Evolutionary conservation across 1,140 invertebrate species (phyloP).

Genomic region (Homarus americanus): DNA sequence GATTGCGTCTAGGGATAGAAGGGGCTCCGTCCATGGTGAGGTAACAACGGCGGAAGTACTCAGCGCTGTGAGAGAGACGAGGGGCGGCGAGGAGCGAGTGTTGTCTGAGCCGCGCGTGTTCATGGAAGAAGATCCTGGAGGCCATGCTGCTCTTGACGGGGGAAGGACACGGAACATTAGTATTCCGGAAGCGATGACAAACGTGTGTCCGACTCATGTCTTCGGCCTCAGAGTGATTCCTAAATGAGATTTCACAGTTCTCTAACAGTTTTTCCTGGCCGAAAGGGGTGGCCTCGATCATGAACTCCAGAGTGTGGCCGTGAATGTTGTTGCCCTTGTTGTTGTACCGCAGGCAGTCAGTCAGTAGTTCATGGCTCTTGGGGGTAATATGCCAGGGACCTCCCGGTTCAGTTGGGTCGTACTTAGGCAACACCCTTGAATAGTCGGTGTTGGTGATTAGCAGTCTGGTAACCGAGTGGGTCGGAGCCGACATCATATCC

Average conservation of each 20-base stretch:
- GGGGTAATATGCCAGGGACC: constrained; percentile 15
- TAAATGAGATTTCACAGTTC: constrained; percentile 36
- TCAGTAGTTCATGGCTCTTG: neutral
- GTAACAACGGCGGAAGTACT: neutral
- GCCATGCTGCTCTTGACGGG: neutral
- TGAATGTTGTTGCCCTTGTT: constrained; percentile 24
- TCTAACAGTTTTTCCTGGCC: constrained; percentile 18
- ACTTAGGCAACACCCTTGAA: neutral
- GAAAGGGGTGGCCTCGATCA: constrained; percentile 35
- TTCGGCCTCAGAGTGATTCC: constrained; percentile 29
- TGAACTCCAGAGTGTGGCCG: constrained; percentile 42
- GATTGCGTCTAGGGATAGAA: neutral
- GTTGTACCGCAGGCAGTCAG: constrained; percentile 44
- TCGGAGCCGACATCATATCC: constrained; percentile 48
- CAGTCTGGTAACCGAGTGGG: constrained; percentile 7
- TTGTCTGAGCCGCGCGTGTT: neutral
- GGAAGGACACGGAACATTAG: neutral
- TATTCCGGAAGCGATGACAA: constrained; percentile 37
- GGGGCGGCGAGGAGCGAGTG: neutral
- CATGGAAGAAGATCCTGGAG: constrained; percentile 13
- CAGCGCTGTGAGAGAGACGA: neutral
- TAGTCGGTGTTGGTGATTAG: constrained; percentile 51
- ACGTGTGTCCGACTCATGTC: neutral
- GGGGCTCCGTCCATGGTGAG: constrained; percentile 29
- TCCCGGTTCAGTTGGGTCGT: constrained; percentile 16